Base-by-base conservation (phyloP, 2,888 invertebrate species). In the Acrobasis consociella region DNA sequence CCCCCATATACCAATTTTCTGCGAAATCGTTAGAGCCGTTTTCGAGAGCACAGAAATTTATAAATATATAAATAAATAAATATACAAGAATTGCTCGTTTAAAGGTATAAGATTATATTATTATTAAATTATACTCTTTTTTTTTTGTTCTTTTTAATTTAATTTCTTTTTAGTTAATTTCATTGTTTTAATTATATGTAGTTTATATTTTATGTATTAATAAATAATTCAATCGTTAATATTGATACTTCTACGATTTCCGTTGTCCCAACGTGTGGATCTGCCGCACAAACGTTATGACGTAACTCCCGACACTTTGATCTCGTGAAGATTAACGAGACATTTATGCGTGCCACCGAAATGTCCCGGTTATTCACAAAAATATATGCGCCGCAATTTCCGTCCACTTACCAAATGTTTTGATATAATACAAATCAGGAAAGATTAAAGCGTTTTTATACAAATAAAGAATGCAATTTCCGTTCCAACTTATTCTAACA, bases 241-340 rank as follows among this genome's bases (percentile, higher is more conserved):
- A 46, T 13, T 46, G 46, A n/a, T 46, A 22, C 22, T 22, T 22
- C 2, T 46, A 13, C 46, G 13, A 5, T 46, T 10, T n/a, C 11
- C 42, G 38, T 42, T 38, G 46, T 16, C 17, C 46, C 7, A 38
- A 31, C 8, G 31, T n/a, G 46, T 9, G 49, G 15, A 31, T 53
- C 10, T 10, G 64, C 62, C 52, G 62, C 56, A 38, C 46, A 52
- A 60, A 63, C 55, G 58, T 64, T 63, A 59, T 60, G 62, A 58
- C 46, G 65, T 63, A 59, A 59, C 52, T 60, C 42, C 51, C 60
- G 51, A 62, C 51, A 62, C 60, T 62, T 55, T 62, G 62, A 62
- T 62, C 55, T 62, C 49, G 5, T n/a, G 38, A 37, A 55, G 62
- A 62, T 62, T 62, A 53, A 61, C 61, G 61, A 53, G 52, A 53